Percentiles rank a stretch among this genome's conserved stretches.
Conservation (phyloP, 2,888 invertebrate species). For the Chalcis sispes region DNA sequence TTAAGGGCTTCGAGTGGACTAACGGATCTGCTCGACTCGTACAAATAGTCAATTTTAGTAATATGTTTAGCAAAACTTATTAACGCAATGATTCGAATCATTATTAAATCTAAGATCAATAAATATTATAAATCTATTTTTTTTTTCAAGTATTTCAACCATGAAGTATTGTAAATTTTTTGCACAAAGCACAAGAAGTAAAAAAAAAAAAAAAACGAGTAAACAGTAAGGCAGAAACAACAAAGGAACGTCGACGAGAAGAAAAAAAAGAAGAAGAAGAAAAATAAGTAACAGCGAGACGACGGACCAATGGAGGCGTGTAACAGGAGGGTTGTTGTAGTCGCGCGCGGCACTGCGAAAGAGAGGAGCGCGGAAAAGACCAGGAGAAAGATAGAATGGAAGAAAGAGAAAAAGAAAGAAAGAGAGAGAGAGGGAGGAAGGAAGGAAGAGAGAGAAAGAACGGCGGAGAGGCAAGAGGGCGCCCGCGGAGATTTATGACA, state of each 20-base stretch:
- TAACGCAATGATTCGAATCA: too few relatives aligned
- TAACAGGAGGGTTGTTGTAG: conserved; percentile 13
- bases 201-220: neutral
- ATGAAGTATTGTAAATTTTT: too few relatives aligned
- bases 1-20: neutral
- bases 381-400: neutral
- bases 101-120: too few relatives aligned
- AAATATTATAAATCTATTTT: too few relatives aligned
- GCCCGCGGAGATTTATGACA: conserved; percentile 76
- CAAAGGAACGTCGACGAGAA: conserved; percentile 15
- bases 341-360: too few relatives aligned
- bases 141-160: too few relatives aligned
- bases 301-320: neutral
- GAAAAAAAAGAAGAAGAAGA: conserved; percentile 23
- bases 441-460: too few relatives aligned
- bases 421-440: conserved; percentile 17
- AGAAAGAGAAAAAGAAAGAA: neutral
- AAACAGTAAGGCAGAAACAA: neutral
- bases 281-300: conserved; percentile 10
- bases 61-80: too few relatives aligned
- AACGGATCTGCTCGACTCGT: too few relatives aligned
- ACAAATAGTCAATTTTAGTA: too few relatives aligned
- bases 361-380: conserved; percentile 18
- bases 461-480: conserved; percentile 62
- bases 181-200: neutral